These are phyloP conservation scores for Strigamia crassipes DNA, from an alignment of 2,888 invertebrate genomes.

Conservation along the genomic window DNA sequence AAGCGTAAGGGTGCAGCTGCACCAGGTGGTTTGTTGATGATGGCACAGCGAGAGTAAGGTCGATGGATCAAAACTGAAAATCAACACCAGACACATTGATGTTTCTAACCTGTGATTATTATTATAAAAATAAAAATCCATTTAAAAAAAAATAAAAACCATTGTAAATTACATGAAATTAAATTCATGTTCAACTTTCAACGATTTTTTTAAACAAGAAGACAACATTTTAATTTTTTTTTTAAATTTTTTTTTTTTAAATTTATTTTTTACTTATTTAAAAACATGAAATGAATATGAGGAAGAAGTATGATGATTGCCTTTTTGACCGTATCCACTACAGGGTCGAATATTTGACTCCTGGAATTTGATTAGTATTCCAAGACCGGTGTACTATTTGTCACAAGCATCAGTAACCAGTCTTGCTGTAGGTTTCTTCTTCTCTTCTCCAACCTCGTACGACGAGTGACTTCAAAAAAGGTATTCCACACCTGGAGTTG, in stretches of 20 bases:
- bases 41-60: background rate
- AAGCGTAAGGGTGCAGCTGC: constrained; percentile 31
- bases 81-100: constrained; percentile 3
- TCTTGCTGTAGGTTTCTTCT: background rate
- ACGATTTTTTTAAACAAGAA: background rate
- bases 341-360: constrained; percentile 31
- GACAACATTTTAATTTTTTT: background rate
- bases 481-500: constrained; percentile 22
- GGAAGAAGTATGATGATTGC: constrained; percentile 24
- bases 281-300: background rate
- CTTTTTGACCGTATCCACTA: constrained; percentile 14
- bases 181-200: background rate
- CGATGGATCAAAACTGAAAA: background rate
- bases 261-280: background rate
- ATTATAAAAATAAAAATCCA: background rate
- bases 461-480: constrained; percentile 8
- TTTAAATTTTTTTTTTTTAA: background rate
- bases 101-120: background rate
- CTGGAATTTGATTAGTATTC: constrained; percentile 23
- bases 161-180: background rate
- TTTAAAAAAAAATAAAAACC: background rate
- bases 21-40: constrained; percentile 13
- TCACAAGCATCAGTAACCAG: constrained; percentile 33
- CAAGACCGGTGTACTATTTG: constrained; percentile 6
- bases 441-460: background rate